Evolutionary conservation across 1,140 invertebrate species (phyloP), one percentile per base, ranked within the genome.

Genomic region (Argopecten irradians): DNA sequence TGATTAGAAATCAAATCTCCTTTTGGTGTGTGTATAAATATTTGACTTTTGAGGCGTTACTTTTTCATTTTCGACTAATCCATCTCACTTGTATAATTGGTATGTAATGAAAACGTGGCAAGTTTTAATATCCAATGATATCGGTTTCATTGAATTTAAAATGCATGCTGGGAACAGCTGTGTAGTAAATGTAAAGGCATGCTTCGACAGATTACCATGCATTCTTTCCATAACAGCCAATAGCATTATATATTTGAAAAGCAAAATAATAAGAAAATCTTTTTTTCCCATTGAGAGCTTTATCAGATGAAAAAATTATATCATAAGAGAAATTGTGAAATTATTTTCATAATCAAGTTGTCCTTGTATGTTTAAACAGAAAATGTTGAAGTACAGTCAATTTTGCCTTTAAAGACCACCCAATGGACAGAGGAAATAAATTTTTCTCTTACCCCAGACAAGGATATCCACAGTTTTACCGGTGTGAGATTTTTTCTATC

Each of bases 1-100:
- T 71, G 55, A 71, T 71, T 71, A 28, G 22, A 71, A 71, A 71
- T 71, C 55, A 71, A 71, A n/a, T 71, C n/a, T n/a, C 55, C 55
- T 71, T 0, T 71, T 71, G n/a, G n/a, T n/a, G 28, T 71, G 5
- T 28, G 55, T n/a, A 71, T 71, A 0, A 71, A 1, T 16, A 71
- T 71, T 71, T 8, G 19, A 28, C 55, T 71, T 28, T n/a, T 71
- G 28, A 71, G 55, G 2, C 28, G 55, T 71, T 71, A 71, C n/a
- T 71, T 71, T 71, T 28, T 71, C 55, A 71, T 71, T 71, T n/a
- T 71, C n/a, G n/a, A 8, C 1, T 71, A 71, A 71, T 71, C 55
- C n/a, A 22, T 11, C n/a, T n/a, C n/a, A n/a, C n/a, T 0, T 71
- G 22, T 71, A n/a, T 71, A 71, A 71, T 71, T 71, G 55, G 55